Base-by-base conservation (phyloP, 2,888 invertebrate genomes). In the Andrena praecox region DNA sequence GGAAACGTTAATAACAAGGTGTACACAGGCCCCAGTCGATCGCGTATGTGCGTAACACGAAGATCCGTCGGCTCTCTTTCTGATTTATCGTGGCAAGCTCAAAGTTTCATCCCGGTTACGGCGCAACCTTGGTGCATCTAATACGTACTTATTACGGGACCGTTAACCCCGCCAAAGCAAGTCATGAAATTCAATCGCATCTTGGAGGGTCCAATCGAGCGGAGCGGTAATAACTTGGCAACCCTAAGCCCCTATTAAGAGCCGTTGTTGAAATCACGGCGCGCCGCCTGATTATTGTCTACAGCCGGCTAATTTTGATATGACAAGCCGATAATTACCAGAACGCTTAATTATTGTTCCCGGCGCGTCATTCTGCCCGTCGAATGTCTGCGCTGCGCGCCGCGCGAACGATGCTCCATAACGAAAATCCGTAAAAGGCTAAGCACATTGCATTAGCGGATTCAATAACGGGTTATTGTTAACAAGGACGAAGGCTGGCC, bases 331-430 rank as follows among this genome's bases (percentile, higher is more conserved):
- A 77, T 85, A 88, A 88, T 88, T 88, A 87, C 66, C 77, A 77
- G 76, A 84, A 80, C 73, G 73, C 76, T 80, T 85, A 80, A 88
- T 88, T 85, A 84, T 78, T 76, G 80, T 60, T 48, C 73, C 73
- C 29, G 71, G 71, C 60, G 62, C 75, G 73, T 85, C 73, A 66
- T 29, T 60, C 29, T 52, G 31, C 35, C 42, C 67, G 27, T 74
- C 50, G 54, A 70, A 50, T 63, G 42, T 69, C 71, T 42, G 75
- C 33, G 73, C 70, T 79, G 50, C 31, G 12, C 42, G 20, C 12
- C n/a, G 12, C 48, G 2, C 1, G 42, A 80, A 33, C 29, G 10
- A 50, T 50, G 20, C 8, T 35, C 63, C 64, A n/a, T 63, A 52
- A 73, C 70, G 59, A 67, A 71, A 80, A 80, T 64, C 24, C 24